A percentile compares a stretch with the other conserved stretches of the same genome.
Conservation (phyloP, 2,113 vertebrate species). For the Apteryx owenii region DNA sequence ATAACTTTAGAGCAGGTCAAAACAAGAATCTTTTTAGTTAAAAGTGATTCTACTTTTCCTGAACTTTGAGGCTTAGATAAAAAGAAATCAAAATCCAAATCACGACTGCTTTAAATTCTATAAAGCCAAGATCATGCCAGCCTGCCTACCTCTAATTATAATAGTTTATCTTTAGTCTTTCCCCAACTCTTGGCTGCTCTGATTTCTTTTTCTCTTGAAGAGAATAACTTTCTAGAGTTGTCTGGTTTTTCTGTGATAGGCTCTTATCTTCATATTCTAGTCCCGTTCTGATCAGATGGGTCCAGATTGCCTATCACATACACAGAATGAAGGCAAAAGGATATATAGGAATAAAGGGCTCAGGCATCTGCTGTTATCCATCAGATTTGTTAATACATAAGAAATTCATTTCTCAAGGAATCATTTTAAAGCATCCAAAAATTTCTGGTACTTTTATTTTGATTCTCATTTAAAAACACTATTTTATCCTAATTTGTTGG, state of each 20-base stretch:
- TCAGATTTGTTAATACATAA: background rate
- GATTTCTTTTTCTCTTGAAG: background rate
- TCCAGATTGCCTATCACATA: background rate
- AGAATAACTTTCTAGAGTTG: background rate
- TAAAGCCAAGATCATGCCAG: background rate
- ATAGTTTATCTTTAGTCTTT: background rate
- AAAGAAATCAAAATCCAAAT: background rate
- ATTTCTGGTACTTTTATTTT: background rate
- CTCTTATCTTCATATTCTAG: background rate
- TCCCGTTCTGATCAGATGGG: background rate
- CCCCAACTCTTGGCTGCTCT: background rate
- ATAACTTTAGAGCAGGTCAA: constrained; percentile 40
- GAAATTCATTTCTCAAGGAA: background rate
- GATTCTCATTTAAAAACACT: background rate
- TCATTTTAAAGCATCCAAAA: background rate
- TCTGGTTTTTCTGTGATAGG: background rate
- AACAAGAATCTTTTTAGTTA: constrained; percentile 1
- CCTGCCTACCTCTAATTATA: background rate
- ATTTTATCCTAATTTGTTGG: background rate
- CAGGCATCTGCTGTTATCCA: background rate
- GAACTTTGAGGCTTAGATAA: background rate
- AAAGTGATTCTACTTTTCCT: background rate
- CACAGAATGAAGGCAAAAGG: background rate
- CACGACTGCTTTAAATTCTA: background rate
- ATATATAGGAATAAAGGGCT: background rate